phyloP scores from a whole-genome alignment of 53 echinoderm and acorn worm genomes.

The Henricia sp. region DNA sequence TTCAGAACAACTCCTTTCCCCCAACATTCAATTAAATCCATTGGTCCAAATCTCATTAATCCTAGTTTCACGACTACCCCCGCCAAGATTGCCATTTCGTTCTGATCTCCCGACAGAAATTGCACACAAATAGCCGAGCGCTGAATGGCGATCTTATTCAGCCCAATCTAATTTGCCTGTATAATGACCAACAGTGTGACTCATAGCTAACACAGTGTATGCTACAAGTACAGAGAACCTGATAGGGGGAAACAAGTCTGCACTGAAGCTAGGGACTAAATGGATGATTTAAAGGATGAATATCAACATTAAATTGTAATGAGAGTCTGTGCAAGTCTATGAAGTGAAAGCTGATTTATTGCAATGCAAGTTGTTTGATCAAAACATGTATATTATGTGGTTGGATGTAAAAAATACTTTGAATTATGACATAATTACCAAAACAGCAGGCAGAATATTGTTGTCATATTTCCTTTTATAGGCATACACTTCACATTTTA shows the following conservation, averaged over 20 bases:
- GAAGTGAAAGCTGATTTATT: no score
- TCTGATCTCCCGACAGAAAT: neutral
- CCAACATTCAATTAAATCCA: neutral
- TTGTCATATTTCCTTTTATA: no score
- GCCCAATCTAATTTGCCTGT: constrained; percentile 7
- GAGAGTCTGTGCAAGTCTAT: no score
- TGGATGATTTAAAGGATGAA: neutral
- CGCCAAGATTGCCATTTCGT: constrained; percentile 3
- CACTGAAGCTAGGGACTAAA: neutral
- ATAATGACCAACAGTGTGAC: constrained; percentile 13
- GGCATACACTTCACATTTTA: no score
- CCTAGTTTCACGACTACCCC: neutral
- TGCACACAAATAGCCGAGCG: neutral
- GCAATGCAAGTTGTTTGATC: no score
- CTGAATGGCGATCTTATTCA: neutral
- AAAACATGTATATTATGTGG: no score
- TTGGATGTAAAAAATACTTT: no score
- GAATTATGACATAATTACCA: no score
- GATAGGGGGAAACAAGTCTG: neutral
- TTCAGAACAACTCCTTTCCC: neutral
- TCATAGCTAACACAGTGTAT: neutral
- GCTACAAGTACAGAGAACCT: neutral
- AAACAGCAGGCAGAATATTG: no score
- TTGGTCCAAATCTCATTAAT: constrained; percentile 7
- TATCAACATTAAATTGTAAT: neutral